Evolutionary conservation across 2,113 vertebrate species (phyloP).

Genomic region (Xiphophorus maculatus): DNA sequence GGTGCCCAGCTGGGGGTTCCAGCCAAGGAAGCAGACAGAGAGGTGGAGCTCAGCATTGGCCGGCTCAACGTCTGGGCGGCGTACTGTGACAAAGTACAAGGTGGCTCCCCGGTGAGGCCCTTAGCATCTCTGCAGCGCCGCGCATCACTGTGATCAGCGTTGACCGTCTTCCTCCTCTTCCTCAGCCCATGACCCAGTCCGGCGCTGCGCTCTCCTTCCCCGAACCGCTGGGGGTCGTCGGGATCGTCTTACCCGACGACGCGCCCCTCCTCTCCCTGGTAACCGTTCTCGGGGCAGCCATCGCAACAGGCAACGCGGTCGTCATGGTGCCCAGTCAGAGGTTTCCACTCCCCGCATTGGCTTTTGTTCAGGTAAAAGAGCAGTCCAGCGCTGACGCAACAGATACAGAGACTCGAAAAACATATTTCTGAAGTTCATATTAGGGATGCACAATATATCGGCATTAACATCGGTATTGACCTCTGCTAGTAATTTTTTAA

Average conservation of each 20-base stretch:
- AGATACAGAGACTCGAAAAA: too few species aligned
- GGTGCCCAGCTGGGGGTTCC: constrained; percentile 66
- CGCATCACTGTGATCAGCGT: background rate
- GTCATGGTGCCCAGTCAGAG: constrained; percentile 85
- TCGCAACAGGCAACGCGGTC: constrained; percentile 84
- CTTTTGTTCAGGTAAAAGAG: constrained; percentile 82
- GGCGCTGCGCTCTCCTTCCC: constrained; percentile 82
- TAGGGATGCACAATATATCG: too few species aligned
- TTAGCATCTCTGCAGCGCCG: background rate
- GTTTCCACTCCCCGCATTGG: constrained; percentile 82
- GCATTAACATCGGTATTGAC: too few species aligned
- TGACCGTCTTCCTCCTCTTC: background rate
- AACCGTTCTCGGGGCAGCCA: constrained; percentile 83
- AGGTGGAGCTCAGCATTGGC: constrained; percentile 82
- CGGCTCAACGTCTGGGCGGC: constrained; percentile 84
- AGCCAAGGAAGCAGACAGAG: constrained; percentile 64
- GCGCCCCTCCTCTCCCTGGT: constrained; percentile 86
- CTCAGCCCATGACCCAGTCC: constrained; percentile 80
- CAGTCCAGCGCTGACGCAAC: background rate
- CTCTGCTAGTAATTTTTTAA: too few species aligned
- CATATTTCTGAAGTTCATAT: too few species aligned
- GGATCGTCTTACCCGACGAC: constrained; percentile 83
- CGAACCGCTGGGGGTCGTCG: constrained; percentile 87
- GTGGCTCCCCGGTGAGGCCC: constrained; percentile 78
- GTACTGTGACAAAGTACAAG: constrained; percentile 80